Evolutionary conservation across 2,888 invertebrate species (phyloP).

Genomic region (Ctenicera cuprea): DNA sequence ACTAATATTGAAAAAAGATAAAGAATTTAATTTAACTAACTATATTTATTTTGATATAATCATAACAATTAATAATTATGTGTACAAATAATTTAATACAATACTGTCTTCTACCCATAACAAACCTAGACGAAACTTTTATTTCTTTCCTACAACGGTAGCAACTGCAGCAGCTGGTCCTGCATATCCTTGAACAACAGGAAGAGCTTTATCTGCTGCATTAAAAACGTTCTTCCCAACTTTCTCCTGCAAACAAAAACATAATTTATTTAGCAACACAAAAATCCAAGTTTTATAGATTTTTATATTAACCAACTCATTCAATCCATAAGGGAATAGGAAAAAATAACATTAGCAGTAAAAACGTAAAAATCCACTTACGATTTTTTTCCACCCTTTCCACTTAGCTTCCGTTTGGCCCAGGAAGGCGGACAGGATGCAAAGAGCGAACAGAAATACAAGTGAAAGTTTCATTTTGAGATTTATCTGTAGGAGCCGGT

Average conservation of each 20-base stretch:
- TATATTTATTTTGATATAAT: no score
- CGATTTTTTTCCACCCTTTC: constrained; percentile 58
- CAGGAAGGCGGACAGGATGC: constrained; percentile 54
- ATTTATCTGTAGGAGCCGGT: background rate
- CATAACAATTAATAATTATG: no score
- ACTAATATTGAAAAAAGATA: no score
- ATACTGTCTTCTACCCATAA: background rate
- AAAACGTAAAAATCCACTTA: constrained; percentile 47
- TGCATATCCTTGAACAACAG: constrained; percentile 58
- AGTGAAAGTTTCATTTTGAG: constrained; percentile 15
- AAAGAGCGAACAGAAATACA: constrained; percentile 53
- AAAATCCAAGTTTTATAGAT: background rate
- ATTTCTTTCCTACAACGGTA: constrained; percentile 14
- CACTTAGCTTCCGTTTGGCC: constrained; percentile 59
- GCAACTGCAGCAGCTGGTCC: constrained; percentile 43
- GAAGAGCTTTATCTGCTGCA: constrained; percentile 57
- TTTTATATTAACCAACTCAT: no score
- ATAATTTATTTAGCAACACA: background rate
- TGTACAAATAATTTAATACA: background rate
- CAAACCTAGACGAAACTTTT: background rate
- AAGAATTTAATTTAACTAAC: no score
- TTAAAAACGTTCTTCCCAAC: constrained; percentile 54
- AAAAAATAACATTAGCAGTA: background rate
- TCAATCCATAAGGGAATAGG: no score
- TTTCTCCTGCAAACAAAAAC: constrained; percentile 49